Evolutionary conservation across 1,140 invertebrate species (phyloP), one percentile per base, ranked within the genome.

Genomic region (Drosophila tsacasi): DNA sequence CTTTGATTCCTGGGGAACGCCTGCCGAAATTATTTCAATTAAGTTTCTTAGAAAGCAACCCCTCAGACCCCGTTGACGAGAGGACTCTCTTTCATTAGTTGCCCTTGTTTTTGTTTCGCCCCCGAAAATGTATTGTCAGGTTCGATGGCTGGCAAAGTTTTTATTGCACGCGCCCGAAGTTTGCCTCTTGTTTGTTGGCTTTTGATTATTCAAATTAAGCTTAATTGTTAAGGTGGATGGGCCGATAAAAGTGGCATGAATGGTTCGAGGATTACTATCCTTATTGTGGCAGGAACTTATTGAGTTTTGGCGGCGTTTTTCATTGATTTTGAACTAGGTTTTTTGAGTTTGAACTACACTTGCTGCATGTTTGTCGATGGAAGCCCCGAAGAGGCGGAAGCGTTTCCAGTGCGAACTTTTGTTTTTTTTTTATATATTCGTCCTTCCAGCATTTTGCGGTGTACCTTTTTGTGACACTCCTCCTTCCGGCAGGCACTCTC

Each of bases 171-270:
- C 79, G 55, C 49, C 58, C 30, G 35, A 50, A 58, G 46, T 72
- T 76, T 60, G 61, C 49, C 57, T 79, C 63, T 76, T 87, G 69
- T 76, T 87, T 87, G 83, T 87, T 87, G 84, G 84, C 83, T 87
- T 87, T 87, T 87, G 83, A 87, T 87, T 87, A 87, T 87, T 83
- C 83, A 87, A 87, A 87, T 87, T 87, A 87, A 49, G 84, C 80
- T 80, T 87, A 87, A 87, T 87, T 87, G 80, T 89, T 77, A 87
- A 87, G 83, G 83, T 89, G 83, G 42, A 42, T 40, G 42, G 54
- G 27, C 54, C 27, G 50, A 37, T 73, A 60, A 72, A 73, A 72
- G 30, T 50, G 27, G 37, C 49, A 13, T 17, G 55, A 44, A 32
- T 61, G 30, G 23, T 21, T 17, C 0, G n/a, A 3, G 35, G 19